Percentiles rank a stretch among this genome's conserved stretches.
Evolutionary conservation across 2,888 invertebrate genomes (phyloP).

Genomic region (Cheilosia variabilis): DNA sequence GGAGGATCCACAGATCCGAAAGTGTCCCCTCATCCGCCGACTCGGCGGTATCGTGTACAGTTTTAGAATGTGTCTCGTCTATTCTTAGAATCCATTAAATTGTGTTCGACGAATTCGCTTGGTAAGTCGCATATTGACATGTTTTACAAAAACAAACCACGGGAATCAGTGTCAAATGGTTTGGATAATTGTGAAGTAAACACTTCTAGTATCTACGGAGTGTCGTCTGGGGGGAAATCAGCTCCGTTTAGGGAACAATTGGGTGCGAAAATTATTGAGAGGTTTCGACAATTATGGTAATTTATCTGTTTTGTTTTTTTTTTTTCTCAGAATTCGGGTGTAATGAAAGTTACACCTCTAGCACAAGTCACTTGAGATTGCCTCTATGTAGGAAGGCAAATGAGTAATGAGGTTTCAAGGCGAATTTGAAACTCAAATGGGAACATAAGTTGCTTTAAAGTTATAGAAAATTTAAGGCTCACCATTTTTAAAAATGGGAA

Average conservation of each 20-base stretch:
- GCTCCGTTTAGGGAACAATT: background rate
- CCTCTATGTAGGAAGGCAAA: background rate
- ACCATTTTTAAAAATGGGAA: too few species aligned
- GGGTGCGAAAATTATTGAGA: constrained; percentile 16
- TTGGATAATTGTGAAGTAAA: background rate
- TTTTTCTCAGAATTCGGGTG: background rate
- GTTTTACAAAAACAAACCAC: constrained; percentile 21
- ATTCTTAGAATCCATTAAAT: constrained; percentile 57
- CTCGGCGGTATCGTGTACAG: background rate
- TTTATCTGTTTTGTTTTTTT: background rate
- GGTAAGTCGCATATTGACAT: constrained; percentile 24
- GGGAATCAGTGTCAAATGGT: constrained; percentile 37
- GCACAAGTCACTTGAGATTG: background rate
- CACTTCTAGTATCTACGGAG: constrained; percentile 7
- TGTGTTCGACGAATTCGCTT: constrained; percentile 52
- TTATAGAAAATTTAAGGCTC: too few species aligned
- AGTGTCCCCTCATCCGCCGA: background rate
- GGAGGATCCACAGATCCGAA: constrained; percentile 4
- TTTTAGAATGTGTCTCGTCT: constrained; percentile 47
- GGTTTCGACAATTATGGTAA: background rate
- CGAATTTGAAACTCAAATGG: too few species aligned
- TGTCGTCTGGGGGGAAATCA: background rate
- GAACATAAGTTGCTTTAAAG: too few species aligned
- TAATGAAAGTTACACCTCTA: background rate
- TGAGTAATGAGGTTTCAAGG: background rate